These are phyloP conservation scores for Megastigmus dorsalis DNA, from an alignment of 2,888 invertebrate genomes.

Conservation along the genomic window DNA sequence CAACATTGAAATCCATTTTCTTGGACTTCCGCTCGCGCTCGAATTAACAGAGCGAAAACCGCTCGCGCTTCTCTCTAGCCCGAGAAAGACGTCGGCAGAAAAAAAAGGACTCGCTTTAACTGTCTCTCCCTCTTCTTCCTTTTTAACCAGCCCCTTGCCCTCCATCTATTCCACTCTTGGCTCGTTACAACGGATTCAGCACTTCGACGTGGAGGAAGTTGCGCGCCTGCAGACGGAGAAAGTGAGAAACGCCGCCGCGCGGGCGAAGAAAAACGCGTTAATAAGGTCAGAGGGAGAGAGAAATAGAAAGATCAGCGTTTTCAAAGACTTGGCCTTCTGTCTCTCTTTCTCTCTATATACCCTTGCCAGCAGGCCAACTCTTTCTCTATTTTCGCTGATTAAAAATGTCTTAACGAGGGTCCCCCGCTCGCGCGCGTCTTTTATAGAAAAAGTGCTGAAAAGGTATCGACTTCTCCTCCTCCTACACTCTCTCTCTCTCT, in stretches of 20 bases:
- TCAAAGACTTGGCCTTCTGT: neutral
- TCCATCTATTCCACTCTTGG: neutral
- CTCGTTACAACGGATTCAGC: conserved; percentile 34
- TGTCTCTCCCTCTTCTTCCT: neutral
- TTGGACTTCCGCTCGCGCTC: conserved; percentile 26
- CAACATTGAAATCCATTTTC: conserved; percentile 44
- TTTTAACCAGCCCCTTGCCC: neutral
- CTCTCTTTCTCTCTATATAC: neutral
- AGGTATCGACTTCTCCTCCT: conserved; percentile 9
- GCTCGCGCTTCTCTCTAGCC: no score
- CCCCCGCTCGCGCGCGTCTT: conserved; percentile 51
- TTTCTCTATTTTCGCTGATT: conserved; percentile 58
- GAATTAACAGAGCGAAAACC: conserved; percentile 28
- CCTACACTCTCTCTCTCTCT: neutral
- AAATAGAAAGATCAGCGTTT: conserved; percentile 52
- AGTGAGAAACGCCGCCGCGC: no score
- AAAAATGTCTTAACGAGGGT: conserved; percentile 66
- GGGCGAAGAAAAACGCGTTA: conserved; percentile 11
- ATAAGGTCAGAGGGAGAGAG: conserved; percentile 32
- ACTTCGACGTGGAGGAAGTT: neutral
- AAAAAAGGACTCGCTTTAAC: neutral
- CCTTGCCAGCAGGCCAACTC: no score
- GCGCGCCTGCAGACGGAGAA: no score
- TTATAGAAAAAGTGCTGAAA: conserved; percentile 61
- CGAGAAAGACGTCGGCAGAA: no score